Percentiles rank a stretch among this genome's conserved stretches.
These are phyloP conservation scores for Apotomis betuletana DNA, from an alignment of 2,888 invertebrate genomes.

Conservation along the genomic window DNA sequence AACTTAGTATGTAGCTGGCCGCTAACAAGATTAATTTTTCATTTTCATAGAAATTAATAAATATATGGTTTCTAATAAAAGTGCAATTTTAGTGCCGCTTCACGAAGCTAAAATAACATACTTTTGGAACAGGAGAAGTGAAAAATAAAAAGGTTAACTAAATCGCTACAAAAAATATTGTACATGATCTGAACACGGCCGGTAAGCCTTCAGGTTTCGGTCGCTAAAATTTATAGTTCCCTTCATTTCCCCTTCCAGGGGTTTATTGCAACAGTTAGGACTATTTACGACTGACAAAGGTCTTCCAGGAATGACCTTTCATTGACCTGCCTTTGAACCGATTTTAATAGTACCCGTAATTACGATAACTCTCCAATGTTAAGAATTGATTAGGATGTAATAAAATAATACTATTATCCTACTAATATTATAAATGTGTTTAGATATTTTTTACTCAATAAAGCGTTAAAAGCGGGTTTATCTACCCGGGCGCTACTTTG, in stretches of 20 bases:
- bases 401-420: background rate
- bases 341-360: slow-evolving; percentile 24
- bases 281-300: slow-evolving; percentile 47
- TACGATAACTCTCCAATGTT: slow-evolving; percentile 11
- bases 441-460: too few species aligned
- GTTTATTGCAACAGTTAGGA: slow-evolving; percentile 47
- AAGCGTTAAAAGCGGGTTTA: too few species aligned
- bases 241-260: slow-evolving; percentile 44
- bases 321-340: slow-evolving; percentile 18
- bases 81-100: too few species aligned
- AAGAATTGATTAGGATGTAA: background rate
- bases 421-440: too few species aligned
- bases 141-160: background rate
- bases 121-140: too few species aligned
- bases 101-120: too few species aligned
- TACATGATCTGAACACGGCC: slow-evolving; percentile 8
- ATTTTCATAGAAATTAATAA: too few species aligned
- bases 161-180: slow-evolving; percentile 1
- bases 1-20: too few species aligned
- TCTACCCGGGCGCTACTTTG: too few species aligned
- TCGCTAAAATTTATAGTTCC: slow-evolving; percentile 44
- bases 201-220: slow-evolving; percentile 33
- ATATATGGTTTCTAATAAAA: too few species aligned
- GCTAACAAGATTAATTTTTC: too few species aligned
- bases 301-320: slow-evolving; percentile 44